phyloP scores from a whole-genome alignment of 2,113 vertebrate species.

The Camelus bactrianus region DNA sequence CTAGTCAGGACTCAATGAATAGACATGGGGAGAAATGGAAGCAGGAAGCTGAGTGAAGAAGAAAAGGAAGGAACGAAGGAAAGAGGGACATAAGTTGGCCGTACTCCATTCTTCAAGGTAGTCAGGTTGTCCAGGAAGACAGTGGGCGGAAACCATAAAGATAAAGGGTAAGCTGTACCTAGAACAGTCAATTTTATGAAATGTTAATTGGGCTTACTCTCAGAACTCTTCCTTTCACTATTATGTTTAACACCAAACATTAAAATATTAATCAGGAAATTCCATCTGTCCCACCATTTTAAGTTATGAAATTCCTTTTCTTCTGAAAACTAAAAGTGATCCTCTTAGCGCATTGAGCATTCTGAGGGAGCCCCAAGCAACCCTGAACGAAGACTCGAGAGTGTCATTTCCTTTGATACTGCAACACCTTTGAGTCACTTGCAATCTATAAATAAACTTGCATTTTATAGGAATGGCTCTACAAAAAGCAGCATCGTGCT shows the following conservation, averaged over 20 bases:
- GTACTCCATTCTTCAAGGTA: neutral
- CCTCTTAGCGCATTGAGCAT: slow-evolving; percentile 62
- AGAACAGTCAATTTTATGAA: slow-evolving; percentile 76
- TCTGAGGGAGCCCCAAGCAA: slow-evolving; percentile 70
- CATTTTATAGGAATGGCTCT: slow-evolving; percentile 77
- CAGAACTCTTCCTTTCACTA: slow-evolving; percentile 71
- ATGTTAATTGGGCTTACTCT: slow-evolving; percentile 73
- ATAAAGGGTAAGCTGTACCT: slow-evolving; percentile 44
- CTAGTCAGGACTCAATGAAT: neutral
- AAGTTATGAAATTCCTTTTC: slow-evolving; percentile 80
- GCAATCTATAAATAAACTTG: slow-evolving; percentile 80
- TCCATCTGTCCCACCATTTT: slow-evolving; percentile 82
- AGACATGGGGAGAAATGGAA: neutral
- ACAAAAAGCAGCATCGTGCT: slow-evolving; percentile 70
- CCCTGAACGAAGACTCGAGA: slow-evolving; percentile 49
- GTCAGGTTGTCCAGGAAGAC: slow-evolving; percentile 7
- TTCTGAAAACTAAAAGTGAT: slow-evolving; percentile 82
- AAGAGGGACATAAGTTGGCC: neutral
- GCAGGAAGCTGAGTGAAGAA: neutral
- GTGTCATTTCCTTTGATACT: slow-evolving; percentile 77
- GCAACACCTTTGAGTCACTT: slow-evolving; percentile 75
- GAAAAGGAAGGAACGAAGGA: neutral
- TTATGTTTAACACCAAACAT: slow-evolving; percentile 74
- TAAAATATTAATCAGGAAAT: slow-evolving; percentile 83
- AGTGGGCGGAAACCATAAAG: slow-evolving; percentile 27